Conservation (phyloP, 2,113 vertebrate species). For the Shinisaurus crocodilurus region DNA sequence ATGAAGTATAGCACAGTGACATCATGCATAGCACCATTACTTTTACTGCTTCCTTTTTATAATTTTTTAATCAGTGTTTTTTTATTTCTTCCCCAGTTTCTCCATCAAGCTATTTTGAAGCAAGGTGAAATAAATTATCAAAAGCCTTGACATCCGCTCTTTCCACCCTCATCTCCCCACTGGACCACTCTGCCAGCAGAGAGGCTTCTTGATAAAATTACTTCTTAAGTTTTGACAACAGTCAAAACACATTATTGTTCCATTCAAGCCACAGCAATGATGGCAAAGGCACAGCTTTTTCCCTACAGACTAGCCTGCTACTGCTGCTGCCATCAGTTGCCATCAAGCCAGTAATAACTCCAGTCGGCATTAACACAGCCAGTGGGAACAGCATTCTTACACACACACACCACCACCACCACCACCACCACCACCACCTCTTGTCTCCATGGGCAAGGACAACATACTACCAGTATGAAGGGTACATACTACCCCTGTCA, state of each 20-base stretch:
- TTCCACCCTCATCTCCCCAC: neutral
- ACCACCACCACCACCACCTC: neutral
- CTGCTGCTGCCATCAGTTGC: constrained; percentile 39
- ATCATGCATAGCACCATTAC: neutral
- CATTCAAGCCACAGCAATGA: rapidly evolving
- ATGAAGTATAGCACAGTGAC: too few species aligned
- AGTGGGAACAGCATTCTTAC: neutral
- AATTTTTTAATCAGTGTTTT: constrained; percentile 7
- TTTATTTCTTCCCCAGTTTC: constrained; percentile 32
- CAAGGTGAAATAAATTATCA: neutral
- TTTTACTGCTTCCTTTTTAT: neutral
- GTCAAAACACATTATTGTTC: constrained; percentile 6
- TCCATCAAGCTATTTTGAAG: constrained; percentile 39
- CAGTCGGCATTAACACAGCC: constrained; percentile 53
- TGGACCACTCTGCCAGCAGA: neutral
- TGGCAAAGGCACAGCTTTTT: constrained; percentile 46
- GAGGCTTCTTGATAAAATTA: neutral
- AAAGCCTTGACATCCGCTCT: neutral
- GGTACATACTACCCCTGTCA: constrained; percentile 40
- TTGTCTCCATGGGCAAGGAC: constrained; percentile 70
- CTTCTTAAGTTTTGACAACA: neutral
- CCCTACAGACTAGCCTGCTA: constrained; percentile 44
- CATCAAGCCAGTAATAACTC: constrained; percentile 60
- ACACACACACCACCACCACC: too few species aligned
- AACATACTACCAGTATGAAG: constrained; percentile 49